phyloP scores from a whole-genome alignment of 2,113 vertebrate genomes.

The Patagioenas fasciata region DNA sequence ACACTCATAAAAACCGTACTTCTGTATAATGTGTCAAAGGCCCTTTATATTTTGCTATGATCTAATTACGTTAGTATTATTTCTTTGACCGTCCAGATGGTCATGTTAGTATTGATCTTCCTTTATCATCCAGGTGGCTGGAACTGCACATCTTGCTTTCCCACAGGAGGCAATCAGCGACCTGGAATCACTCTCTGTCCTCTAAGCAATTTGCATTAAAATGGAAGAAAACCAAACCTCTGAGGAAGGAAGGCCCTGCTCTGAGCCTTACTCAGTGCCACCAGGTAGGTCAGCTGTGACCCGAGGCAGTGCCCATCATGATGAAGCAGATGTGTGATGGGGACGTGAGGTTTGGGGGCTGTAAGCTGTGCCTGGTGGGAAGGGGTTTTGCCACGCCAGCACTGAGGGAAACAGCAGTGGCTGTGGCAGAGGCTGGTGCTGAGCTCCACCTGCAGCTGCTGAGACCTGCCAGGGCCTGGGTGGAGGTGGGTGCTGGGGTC shows the following conservation, averaged over 20 bases:
- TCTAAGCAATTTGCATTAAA: not conserved
- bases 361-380: not conserved
- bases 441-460: not conserved
- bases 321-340: accelerated
- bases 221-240: not conserved
- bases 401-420: not conserved
- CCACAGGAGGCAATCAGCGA: not conserved
- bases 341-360: accelerated
- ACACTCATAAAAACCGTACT: too few species aligned
- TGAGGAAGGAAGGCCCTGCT: not conserved
- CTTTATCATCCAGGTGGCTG: too few species aligned
- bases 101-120: too few species aligned
- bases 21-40: too few species aligned
- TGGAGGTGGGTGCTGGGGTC: not conserved
- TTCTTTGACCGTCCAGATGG: too few species aligned
- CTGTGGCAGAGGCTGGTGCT: not conserved
- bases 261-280: accelerated
- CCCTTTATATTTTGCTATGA: too few species aligned
- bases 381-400: not conserved
- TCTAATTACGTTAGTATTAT: too few species aligned
- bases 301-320: too few species aligned
- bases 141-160: too few species aligned
- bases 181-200: not conserved
- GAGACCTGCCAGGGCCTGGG: not conserved
- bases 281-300: not conserved